phyloP scores from a whole-genome alignment of 35 echinoderm and acorn worm genomes.

The Strongylocentrotus purpuratus region DNA sequence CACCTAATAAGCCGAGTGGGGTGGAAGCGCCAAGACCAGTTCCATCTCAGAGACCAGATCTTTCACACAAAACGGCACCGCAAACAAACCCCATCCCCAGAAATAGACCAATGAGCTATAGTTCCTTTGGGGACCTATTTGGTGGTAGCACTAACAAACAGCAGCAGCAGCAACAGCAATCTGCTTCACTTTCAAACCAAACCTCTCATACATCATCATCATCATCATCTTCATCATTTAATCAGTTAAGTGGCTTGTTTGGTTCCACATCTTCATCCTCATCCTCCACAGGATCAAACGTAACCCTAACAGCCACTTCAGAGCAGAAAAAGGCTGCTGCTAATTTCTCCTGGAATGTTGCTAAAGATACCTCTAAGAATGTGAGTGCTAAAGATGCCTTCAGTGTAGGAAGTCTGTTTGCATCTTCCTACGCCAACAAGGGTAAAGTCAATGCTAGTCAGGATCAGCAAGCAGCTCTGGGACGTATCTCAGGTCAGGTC shows the following conservation, averaged over 20 bases:
- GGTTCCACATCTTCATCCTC: conserved; percentile 16
- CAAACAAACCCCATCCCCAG: not conserved
- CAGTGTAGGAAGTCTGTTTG: not conserved
- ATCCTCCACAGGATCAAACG: not conserved
- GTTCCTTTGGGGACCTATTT: conserved; percentile 45
- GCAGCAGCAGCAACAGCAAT: not conserved
- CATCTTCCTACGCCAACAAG: not conserved
- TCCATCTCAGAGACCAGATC: conserved; percentile 21
- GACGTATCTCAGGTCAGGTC: conserved; percentile 43
- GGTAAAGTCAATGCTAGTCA: not conserved
- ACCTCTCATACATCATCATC: not conserved
- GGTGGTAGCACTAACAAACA: conserved; percentile 41
- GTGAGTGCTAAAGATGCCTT: conserved; percentile 44
- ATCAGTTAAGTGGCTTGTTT: conserved; percentile 29
- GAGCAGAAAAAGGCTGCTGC: conserved; percentile 28
- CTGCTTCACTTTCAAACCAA: not conserved
- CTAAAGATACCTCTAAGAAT: conserved; percentile 35
- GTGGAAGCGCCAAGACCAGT: not conserved
- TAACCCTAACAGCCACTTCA: not conserved
- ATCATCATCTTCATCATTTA: conserved; percentile 15
- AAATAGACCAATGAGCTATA: not conserved
- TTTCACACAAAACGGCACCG: not conserved
- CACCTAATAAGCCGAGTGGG: not conserved
- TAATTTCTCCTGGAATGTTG: conserved; percentile 46
- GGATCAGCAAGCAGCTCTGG: conserved; percentile 29